Base-by-base conservation (phyloP, 2,113 vertebrate species). In the Drymodes brunneopygia region DNA sequence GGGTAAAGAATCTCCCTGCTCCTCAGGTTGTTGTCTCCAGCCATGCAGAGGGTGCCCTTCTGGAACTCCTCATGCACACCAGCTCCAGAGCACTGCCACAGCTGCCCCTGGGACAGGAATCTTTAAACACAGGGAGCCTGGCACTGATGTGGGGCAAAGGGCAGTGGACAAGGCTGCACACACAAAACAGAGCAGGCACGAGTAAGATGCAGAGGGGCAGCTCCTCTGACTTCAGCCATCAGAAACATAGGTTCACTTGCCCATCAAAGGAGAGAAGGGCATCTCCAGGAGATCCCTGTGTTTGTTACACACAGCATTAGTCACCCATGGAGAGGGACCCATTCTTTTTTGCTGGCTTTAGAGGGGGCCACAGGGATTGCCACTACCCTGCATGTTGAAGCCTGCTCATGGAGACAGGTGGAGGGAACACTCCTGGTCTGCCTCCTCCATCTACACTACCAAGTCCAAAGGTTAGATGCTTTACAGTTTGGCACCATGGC, bases 151-250 rank as follows among this genome's bases (percentile, higher is more conserved):
- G 6, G 38, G 23, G 12, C 31, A 38, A 58, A 47, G 45, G 47
- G 15, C 62, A 38, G 57, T 0, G 19, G 65, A 27, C 31, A 44
- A 15, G 57, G 48, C 53, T 83, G 75, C 66, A 10, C n/a, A 9
- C 36, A 29, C 1, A 0, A 8, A 38, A 23, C 45, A 33, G 24
- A 48, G 54, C 12, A 2, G 54, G 42, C 48, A 57, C 0, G 0
- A 51, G 64, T 15, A 36, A 51, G 47, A 12, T 33, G 48, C 0
- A 4, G 28, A 45, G n/a, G 17, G n/a, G 38, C 86, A 88, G n/a
- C 42, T 74, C 40, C 56, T 73, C 60, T n/a, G 70, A 16, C 64
- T 66, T 40, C 82, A 56, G 36, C 27, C 54, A 29, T 35, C 42
- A 15, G 10, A 74, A 53, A 10, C 40, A 4, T 7, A 23, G 33